Evolutionary conservation across 2,888 invertebrate species (phyloP), one percentile per base, ranked within the genome.

Genomic region (Schizaphis graminum): DNA sequence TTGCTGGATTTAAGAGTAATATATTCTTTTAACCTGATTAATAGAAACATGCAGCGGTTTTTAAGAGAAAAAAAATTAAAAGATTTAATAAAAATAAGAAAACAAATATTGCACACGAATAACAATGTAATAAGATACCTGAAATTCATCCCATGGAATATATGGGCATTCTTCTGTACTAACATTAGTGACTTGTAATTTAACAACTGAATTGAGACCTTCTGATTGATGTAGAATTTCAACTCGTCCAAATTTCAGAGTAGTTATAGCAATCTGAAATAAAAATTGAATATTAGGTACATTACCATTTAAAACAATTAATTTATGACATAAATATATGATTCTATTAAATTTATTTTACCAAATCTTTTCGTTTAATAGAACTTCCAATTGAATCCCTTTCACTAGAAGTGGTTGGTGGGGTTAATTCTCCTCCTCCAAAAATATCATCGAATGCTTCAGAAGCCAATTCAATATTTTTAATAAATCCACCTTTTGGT

Each of bases 121-220:
- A 91, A 77, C 0, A 77, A 88, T 57, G 24, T 13, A 95, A 94
- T 90, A 95, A 95, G 95, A 96, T 96, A 98, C 98, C 97, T 99
- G 99, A 96, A 99, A 98, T 96, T 99, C 99, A 95, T 99, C 99
- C 98, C 98, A 98, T 0, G 98, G 98, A 95, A 99, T 98, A 86
- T 98, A 97, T 85, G 97, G 97, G 95, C 98, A 98, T 96, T 99
- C 99, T 95, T 98, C 98, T 92, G 97, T 97, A 56, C 96, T 96
- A 13, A 99, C 96, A 95, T 98, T 97, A 21, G 97, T 97, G 77
- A 98, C 97, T 96, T 98, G 97, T 88, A 97, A 95, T 95, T 97
- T 97, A 86, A 97, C 96, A 1, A 97, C 96, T 1, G 98, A 97
- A 67, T 97, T 96, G 95, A 97, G 97, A 3, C 97, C 97, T 94